Conservation (phyloP, 2,888 invertebrate species). For the Ennomos fuscantarius region DNA sequence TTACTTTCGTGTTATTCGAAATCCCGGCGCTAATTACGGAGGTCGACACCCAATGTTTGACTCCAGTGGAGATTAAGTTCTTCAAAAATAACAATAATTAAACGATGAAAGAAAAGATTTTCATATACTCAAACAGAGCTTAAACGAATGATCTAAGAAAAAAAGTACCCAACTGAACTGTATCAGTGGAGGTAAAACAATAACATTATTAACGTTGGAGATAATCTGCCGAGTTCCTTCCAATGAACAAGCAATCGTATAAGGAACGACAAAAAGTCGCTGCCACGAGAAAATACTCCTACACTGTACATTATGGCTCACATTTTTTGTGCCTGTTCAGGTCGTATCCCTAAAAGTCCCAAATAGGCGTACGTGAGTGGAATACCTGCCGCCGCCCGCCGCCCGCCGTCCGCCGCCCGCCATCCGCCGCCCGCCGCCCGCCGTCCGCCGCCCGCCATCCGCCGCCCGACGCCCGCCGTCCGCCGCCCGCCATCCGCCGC, state of each 20-base stretch:
- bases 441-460: slow-evolving; percentile 8
- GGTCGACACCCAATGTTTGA: no score
- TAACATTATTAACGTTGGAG: no score
- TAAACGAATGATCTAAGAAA: no score
- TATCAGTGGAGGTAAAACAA: no score
- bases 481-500: slow-evolving; percentile 2
- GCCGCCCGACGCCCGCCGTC: no score
- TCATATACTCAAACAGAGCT: no score
- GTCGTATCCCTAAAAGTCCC: slow-evolving; percentile 33
- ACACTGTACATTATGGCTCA: slow-evolving; percentile 8
- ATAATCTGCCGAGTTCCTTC: background rate
- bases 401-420: background rate
- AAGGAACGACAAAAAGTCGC: slow-evolving; percentile 2
- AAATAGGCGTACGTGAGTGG: slow-evolving; percentile 36
- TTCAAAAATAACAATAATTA: no score
- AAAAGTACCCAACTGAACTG: no score
- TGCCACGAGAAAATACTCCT: slow-evolving; percentile 8
- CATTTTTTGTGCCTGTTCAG: slow-evolving; percentile 25
- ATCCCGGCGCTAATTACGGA: no score
- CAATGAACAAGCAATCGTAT: background rate
- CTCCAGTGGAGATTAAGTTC: no score
- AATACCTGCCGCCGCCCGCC: slow-evolving; percentile 4
- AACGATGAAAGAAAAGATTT: no score
- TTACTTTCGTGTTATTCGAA: no score
- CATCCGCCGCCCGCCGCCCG: slow-evolving; percentile 2